Evolutionary conservation across 2,888 invertebrate species (phyloP), one percentile per base, ranked within the genome.

Genomic region (Pimpla rufipes): DNA sequence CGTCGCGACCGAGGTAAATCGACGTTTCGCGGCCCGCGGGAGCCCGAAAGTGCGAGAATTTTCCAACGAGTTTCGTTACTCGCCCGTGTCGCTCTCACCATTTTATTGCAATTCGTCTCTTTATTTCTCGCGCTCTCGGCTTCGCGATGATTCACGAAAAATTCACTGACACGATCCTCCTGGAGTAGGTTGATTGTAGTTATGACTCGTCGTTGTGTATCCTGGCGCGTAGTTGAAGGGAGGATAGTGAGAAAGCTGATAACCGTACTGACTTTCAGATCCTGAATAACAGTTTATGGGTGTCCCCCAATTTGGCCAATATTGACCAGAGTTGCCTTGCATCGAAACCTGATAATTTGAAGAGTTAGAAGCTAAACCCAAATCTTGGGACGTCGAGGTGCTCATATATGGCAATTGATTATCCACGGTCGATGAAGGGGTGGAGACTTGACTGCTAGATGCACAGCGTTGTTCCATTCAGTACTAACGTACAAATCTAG

Each of bases 141-240:
- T 47, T 47, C 45, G n/a, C 45, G n/a, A 47, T 13, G 45, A 47
- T 47, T 47, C n/a, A 47, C 45, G 3, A 47, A 47, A 47, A 47
- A 47, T n/a, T 5, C n/a, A 3, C 45, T 47, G n/a, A 1, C 45
- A n/a, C 45, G 45, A 47, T 47, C 45, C 45, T 47, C 45, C 45
- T n/a, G 45, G 45, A 47, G 45, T 47, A n/a, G n/a, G 13, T 47
- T 47, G n/a, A 47, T 47, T 47, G 45, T 47, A 47, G 45, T 47
- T 5, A 0, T 47, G 5, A 47, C 5, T 47, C 45, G 45, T 47
- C n/a, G 45, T 47, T 42, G 42, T 42, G 45, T 47, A 47, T 47
- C 45, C 45, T 47, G 45, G 45, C 45, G 45, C 45, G 45, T n/a
- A 47, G 45, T 47, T 47, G 2, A 47, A 13, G 2, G 45, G 45